phyloP scores from a whole-genome alignment of 2,888 invertebrate species.

The Heterodera filipjevi region DNA sequence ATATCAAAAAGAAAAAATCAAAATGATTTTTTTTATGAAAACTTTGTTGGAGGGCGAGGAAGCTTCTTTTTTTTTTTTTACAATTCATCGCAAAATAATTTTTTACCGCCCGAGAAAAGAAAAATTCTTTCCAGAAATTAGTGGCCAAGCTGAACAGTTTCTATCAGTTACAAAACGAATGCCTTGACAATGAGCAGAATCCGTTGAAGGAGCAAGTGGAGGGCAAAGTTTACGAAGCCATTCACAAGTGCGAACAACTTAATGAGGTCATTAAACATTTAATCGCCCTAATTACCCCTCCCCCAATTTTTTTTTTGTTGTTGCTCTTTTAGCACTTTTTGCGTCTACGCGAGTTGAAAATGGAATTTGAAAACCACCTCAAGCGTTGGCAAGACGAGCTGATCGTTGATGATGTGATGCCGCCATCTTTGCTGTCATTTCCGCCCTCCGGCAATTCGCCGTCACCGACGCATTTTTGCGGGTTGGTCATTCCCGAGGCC shows the following conservation, averaged over 20 bases:
- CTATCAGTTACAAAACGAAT: neutral
- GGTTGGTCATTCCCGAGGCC: too few relatives aligned
- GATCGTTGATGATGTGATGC: neutral
- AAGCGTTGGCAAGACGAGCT: neutral
- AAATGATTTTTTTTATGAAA: too few relatives aligned
- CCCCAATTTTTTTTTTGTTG: neutral
- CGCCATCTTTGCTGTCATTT: neutral
- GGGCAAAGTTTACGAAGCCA: constrained; percentile 9
- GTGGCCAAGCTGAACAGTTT: constrained; percentile 8
- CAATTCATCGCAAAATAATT: too few relatives aligned
- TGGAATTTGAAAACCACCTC: neutral
- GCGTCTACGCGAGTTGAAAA: neutral
- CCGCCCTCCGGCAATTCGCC: too few relatives aligned
- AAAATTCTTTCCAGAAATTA: constrained; percentile 7
- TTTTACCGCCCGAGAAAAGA: neutral
- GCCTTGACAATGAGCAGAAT: neutral
- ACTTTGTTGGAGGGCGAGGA: too few relatives aligned
- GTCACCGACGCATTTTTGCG: too few relatives aligned
- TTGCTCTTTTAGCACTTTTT: neutral
- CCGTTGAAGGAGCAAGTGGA: constrained; percentile 19
- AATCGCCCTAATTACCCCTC: too few relatives aligned
- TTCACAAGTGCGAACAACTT: neutral
- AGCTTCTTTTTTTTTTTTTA: too few relatives aligned
- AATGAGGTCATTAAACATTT: too few relatives aligned
- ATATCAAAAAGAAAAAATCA: too few relatives aligned